Conservation (phyloP, 2,113 vertebrate species). For the Hemiscyllium ocellatum region DNA sequence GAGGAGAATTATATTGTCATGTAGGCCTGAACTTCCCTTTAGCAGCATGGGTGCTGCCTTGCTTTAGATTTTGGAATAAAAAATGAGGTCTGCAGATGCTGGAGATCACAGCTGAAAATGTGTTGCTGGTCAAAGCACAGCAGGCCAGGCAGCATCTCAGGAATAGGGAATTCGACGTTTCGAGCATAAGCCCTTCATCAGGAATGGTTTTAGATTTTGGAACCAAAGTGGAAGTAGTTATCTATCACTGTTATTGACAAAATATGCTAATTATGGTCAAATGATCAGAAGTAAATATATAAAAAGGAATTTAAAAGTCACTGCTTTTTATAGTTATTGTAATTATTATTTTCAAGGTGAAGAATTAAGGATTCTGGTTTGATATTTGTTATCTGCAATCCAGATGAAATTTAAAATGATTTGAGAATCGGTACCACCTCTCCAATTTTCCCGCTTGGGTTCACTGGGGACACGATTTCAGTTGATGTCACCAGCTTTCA, state of each 20-base stretch:
- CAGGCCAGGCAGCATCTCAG: no score
- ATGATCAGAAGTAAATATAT: neutral
- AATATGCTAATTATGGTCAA: neutral
- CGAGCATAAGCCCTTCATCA: no score
- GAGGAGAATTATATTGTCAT: neutral
- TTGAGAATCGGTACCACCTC: neutral
- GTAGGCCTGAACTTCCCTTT: neutral
- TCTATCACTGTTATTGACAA: neutral
- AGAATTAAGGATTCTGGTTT: neutral
- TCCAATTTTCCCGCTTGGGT: neutral
- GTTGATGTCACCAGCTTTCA: no score
- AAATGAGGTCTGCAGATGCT: no score
- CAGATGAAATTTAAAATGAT: neutral
- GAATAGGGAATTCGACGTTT: no score
- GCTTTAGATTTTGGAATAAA: neutral
- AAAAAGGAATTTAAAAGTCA: neutral
- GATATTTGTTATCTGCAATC: neutral
- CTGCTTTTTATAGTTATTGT: neutral
- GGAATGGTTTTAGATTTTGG: neutral
- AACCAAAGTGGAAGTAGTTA: neutral
- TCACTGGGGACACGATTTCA: neutral
- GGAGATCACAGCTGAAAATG: no score
- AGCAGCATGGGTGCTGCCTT: neutral
- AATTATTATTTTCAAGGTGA: no score
- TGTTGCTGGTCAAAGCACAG: no score